These are phyloP conservation scores for Monarcha castaneiventris DNA, from an alignment of 2,113 vertebrate species.

Conservation along the genomic window DNA sequence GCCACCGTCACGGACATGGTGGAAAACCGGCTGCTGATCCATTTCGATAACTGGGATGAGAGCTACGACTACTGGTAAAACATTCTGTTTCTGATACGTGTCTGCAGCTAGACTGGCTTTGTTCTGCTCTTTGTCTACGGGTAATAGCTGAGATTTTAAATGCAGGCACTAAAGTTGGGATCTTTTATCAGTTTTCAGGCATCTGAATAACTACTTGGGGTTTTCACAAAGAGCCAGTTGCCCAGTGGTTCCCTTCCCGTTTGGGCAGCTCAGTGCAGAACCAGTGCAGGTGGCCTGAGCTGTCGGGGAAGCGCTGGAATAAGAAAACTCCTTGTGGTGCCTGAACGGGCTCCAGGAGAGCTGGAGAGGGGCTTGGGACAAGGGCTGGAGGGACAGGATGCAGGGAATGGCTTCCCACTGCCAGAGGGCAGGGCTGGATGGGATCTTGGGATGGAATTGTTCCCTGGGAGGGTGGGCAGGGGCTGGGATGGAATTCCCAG, in stretches of 20 bases:
- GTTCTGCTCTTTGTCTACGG: not conserved
- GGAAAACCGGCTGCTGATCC: slow-evolving; percentile 86
- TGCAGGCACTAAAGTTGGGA: not conserved
- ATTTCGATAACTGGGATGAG: slow-evolving; percentile 91
- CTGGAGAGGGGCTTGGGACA: not conserved
- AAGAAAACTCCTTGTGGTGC: not conserved
- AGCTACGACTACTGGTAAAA: slow-evolving; percentile 88
- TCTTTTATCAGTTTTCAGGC: not conserved
- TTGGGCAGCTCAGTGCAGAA: not conserved
- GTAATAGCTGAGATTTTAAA: not conserved
- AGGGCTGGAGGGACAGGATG: not conserved
- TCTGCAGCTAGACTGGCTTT: not conserved
- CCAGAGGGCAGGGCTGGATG: not conserved
- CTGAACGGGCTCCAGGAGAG: not conserved
- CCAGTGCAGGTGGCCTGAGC: not conserved
- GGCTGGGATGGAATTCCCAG: not conserved
- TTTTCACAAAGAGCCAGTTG: not conserved
- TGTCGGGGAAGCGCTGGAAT: not conserved
- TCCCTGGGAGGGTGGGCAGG: accelerated
- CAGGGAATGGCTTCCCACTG: not conserved
- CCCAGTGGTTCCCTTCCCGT: not conserved
- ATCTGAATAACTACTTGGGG: not conserved
- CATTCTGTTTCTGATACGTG: not conserved
- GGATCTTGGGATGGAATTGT: not conserved
- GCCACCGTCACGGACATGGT: slow-evolving; percentile 83